phyloP scores from a whole-genome alignment of 2,888 invertebrate species.

The Diaprepes abbreviatus region DNA sequence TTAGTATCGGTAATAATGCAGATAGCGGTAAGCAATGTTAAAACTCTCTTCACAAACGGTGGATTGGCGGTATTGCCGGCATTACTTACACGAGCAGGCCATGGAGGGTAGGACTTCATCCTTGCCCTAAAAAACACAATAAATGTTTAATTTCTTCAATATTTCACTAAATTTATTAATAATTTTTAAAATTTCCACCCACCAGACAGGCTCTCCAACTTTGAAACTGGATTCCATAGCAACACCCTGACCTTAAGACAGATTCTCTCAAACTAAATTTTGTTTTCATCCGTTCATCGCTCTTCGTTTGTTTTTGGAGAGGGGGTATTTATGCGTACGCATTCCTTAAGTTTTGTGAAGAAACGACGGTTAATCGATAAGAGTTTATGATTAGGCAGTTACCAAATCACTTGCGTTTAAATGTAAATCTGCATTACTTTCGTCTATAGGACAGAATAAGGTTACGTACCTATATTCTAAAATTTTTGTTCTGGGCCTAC shows the following conservation, averaged over 20 bases:
- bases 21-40: slow-evolving; percentile 31
- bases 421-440: too few relatives aligned
- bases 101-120: slow-evolving; percentile 97
- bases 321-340: not conserved
- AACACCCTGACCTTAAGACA: slow-evolving; percentile 46
- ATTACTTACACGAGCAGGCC: slow-evolving; percentile 95
- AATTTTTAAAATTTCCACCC: slow-evolving; percentile 63
- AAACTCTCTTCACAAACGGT: slow-evolving; percentile 44
- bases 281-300: slow-evolving; percentile 52
- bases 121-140: slow-evolving; percentile 86
- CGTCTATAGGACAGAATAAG: too few relatives aligned
- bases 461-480: too few relatives aligned
- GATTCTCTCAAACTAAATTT: slow-evolving; percentile 59
- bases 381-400: not conserved
- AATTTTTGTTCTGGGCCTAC: too few relatives aligned
- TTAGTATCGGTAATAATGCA: not conserved
- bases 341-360: not conserved
- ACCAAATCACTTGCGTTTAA: too few relatives aligned
- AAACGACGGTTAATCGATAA: not conserved
- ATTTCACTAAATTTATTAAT: slow-evolving; percentile 14
- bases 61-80: slow-evolving; percentile 28
- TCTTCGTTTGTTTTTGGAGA: not conserved
- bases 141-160: slow-evolving; percentile 41
- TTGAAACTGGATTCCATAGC: slow-evolving; percentile 63
- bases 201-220: slow-evolving; percentile 80